Percentiles rank a stretch among this genome's conserved stretches.
Evolutionary conservation across 2,113 vertebrate genomes (phyloP).

Genomic region (Chrysemys picta): DNA sequence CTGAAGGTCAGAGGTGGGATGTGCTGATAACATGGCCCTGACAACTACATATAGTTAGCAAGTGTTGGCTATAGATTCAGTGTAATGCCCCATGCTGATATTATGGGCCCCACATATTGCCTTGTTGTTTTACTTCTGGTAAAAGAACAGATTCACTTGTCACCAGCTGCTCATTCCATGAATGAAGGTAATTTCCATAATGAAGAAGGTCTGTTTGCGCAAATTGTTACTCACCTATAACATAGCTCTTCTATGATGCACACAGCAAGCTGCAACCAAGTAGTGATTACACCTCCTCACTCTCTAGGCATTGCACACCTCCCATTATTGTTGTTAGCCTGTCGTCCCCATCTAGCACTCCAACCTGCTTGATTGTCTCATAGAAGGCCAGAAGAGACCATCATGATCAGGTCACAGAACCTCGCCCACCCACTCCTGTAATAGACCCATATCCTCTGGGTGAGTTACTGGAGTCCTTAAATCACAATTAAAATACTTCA

Average conservation of each 20-base stretch:
- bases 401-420: background rate
- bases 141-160: background rate
- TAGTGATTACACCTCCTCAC: accelerated
- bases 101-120: accelerated
- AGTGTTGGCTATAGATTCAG: accelerated
- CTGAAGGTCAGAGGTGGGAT: accelerated
- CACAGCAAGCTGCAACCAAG: background rate
- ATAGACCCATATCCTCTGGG: background rate
- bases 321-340: background rate
- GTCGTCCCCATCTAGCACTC: background rate
- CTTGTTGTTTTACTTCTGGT: accelerated
- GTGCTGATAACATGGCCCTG: background rate
- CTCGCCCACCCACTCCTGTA: background rate
- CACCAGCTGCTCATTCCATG: accelerated
- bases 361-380: background rate
- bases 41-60: accelerated
- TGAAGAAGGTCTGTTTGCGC: background rate
- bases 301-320: background rate
- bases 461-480: background rate
- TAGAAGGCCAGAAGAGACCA: background rate
- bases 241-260: background rate
- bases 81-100: accelerated
- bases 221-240: background rate
- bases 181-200: background rate
- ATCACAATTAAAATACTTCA: background rate